Conservation (phyloP, 2,797 vertebrate species). For the Melanotaenia parkinsoni region DNA sequence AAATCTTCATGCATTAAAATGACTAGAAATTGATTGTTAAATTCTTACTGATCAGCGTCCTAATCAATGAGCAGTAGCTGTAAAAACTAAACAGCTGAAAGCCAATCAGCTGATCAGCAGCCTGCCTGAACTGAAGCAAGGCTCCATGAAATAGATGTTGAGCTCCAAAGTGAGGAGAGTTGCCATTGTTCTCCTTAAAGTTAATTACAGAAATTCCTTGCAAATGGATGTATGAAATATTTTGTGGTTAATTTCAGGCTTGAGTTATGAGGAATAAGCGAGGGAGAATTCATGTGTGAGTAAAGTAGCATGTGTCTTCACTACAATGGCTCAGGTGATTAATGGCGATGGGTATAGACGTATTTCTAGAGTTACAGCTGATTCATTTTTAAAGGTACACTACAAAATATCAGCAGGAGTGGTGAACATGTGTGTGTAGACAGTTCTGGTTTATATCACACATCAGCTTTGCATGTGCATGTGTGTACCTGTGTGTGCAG, state of each 20-base stretch:
- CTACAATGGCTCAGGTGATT: conserved; percentile 39
- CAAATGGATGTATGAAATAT: conserved; percentile 29
- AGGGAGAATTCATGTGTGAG: conserved; percentile 21
- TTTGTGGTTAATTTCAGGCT: conserved; percentile 47
- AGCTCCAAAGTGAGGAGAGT: not conserved
- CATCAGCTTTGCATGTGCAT: conserved; percentile 38
- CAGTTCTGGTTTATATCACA: conserved; percentile 43
- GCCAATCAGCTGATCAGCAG: conserved; percentile 25
- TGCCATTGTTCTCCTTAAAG: conserved; percentile 14
- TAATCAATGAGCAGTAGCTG: conserved; percentile 13
- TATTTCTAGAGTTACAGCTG: conserved; percentile 57
- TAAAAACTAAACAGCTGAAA: conserved; percentile 11
- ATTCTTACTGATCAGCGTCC: not conserved
- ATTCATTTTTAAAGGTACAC: conserved; percentile 52
- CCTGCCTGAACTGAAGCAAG: conserved; percentile 12
- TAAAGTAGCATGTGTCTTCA: conserved; percentile 32
- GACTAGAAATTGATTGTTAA: not conserved
- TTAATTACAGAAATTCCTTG: conserved; percentile 41
- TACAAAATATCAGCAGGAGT: conserved; percentile 18
- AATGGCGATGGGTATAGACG: conserved; percentile 35
- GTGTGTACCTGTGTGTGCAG: conserved; percentile 22
- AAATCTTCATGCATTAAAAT: conserved; percentile 1
- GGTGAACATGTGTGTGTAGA: conserved; percentile 56
- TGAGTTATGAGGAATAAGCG: conserved; percentile 30
- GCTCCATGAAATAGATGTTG: conserved; percentile 8